phyloP scores from a whole-genome alignment of 2,113 vertebrate genomes.

The Himantopus leucocephalus region DNA sequence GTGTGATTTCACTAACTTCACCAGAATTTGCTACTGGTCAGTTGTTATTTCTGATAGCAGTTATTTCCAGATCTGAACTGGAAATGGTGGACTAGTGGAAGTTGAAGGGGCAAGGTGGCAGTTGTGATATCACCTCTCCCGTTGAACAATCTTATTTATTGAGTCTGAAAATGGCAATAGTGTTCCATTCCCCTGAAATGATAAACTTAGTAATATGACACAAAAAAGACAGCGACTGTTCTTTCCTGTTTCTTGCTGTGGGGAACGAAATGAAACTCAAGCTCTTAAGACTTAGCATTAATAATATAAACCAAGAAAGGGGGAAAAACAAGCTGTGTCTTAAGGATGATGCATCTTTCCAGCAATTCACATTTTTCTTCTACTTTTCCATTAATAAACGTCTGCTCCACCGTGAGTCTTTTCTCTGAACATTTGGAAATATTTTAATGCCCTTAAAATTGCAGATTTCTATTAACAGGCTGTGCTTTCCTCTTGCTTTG shows the following conservation, averaged over 20 bases:
- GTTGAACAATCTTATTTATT: background rate
- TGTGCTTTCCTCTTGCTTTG: slow-evolving; percentile 22
- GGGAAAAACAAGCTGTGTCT: background rate
- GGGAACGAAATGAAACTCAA: background rate
- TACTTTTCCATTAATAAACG: slow-evolving; percentile 15
- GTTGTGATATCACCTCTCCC: background rate
- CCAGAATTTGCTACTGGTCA: background rate
- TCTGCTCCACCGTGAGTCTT: background rate
- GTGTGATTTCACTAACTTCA: background rate
- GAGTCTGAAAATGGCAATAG: background rate
- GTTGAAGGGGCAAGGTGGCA: background rate
- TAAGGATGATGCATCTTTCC: background rate
- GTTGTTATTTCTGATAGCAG: background rate
- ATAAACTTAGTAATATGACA: background rate
- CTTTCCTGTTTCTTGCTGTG: background rate
- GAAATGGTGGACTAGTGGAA: background rate
- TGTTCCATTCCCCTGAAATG: background rate
- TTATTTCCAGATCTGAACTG: background rate
- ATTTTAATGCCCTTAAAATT: slow-evolving; percentile 51
- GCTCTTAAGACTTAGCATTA: background rate
- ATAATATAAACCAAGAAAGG: background rate
- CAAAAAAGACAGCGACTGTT: background rate
- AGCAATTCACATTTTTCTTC: background rate
- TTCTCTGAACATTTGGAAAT: slow-evolving; percentile 37
- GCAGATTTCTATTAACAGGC: slow-evolving; percentile 44